These are phyloP conservation scores for Zele albiditarsus DNA, from an alignment of 2,888 invertebrate genomes.

Conservation along the genomic window DNA sequence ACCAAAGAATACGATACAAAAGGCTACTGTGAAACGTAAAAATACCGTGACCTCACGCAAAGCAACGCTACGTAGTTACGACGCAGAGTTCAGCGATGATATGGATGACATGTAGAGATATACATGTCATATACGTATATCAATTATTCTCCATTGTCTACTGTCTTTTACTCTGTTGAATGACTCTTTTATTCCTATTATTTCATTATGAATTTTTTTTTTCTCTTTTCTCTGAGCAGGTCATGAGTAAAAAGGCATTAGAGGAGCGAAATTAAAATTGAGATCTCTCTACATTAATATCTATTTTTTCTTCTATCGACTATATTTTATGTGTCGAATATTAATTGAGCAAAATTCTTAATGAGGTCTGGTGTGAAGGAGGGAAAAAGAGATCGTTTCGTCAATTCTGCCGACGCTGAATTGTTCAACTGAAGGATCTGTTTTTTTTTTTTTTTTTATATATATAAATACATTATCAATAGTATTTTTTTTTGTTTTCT, in stretches of 20 bases:
- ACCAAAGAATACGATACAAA: slow-evolving; percentile 42
- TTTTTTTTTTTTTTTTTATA: slow-evolving; percentile 21
- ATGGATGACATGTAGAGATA: slow-evolving; percentile 42
- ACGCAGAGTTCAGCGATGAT: slow-evolving; percentile 59
- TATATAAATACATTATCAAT: neutral
- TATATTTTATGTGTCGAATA: neutral
- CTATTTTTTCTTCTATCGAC: neutral
- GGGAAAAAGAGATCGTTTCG: neutral
- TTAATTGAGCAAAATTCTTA: neutral
- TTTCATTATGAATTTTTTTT: slow-evolving; percentile 11
- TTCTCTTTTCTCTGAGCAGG: neutral
- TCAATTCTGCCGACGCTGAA: neutral
- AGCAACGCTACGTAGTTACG: slow-evolving; percentile 44
- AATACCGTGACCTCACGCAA: slow-evolving; percentile 44
- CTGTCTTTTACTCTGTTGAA: neutral
- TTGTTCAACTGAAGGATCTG: neutral
- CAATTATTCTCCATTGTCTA: neutral
- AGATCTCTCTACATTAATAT: neutral
- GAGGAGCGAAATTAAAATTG: neutral
- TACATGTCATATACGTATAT: neutral
- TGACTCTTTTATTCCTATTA: neutral
- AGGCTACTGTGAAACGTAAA: slow-evolving; percentile 34
- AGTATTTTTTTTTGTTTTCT: slow-evolving; percentile 5
- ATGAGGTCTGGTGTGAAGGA: neutral
- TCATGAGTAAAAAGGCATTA: neutral